Conservation (phyloP, 2,888 invertebrate genomes). For the Furcula furcula region DNA sequence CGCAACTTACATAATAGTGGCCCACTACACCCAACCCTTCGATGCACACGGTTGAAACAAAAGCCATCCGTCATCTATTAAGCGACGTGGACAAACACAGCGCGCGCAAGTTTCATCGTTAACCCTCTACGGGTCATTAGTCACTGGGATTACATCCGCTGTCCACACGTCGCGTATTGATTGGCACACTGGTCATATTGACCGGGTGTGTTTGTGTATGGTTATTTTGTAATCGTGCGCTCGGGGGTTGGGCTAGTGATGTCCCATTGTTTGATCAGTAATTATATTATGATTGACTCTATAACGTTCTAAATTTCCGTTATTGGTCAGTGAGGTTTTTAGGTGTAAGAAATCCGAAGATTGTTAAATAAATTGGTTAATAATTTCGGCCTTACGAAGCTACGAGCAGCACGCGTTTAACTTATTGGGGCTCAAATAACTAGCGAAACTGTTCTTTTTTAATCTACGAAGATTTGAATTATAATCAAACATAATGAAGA, state of each 20-base stretch:
- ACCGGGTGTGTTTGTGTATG: slow-evolving; percentile 29
- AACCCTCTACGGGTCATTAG: slow-evolving; percentile 38
- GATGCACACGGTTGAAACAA: slow-evolving; percentile 26
- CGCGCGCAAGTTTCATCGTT: slow-evolving; percentile 43
- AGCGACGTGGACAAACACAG: slow-evolving; percentile 42
- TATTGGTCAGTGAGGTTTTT: too few species aligned
- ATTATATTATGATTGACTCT: too few species aligned
- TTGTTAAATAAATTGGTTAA: too few species aligned
- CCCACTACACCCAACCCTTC: slow-evolving; percentile 13
- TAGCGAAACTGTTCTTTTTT: too few species aligned
- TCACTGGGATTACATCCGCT: slow-evolving; percentile 39
- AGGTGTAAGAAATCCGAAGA: neutral
- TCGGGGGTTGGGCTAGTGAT: slow-evolving; percentile 20
- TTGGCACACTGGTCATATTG: slow-evolving; percentile 34
- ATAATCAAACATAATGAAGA: too few species aligned
- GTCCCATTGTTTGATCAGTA: neutral
- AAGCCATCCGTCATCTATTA: slow-evolving; percentile 38
- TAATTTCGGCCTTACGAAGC: too few species aligned
- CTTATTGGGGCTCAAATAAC: too few species aligned
- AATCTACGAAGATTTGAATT: too few species aligned
- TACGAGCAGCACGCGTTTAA: too few species aligned
- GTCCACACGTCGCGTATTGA: slow-evolving; percentile 46
- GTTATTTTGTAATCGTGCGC: slow-evolving; percentile 35
- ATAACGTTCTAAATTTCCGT: too few species aligned
- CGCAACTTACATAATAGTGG: neutral